Evolutionary conservation across 2,888 invertebrate species (phyloP).

Genomic region (Drosophila tanythrix): DNA sequence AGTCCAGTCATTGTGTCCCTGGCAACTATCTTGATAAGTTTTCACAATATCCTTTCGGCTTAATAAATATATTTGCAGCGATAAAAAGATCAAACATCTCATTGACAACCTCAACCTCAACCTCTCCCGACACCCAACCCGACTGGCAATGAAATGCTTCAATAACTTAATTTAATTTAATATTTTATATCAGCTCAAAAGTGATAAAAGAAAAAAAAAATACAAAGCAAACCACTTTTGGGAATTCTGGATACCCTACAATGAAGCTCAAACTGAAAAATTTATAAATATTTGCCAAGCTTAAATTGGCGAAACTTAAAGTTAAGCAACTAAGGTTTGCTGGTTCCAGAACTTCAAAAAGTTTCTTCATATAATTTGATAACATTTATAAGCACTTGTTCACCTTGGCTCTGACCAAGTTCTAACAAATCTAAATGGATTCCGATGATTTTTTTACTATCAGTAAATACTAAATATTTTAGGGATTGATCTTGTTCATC

Average conservation of each 20-base stretch:
- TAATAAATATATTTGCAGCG: slow-evolving; percentile 54
- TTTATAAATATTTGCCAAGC: slow-evolving; percentile 9
- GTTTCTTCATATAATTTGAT: neutral
- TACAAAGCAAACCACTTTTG: neutral
- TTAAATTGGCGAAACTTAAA: slow-evolving; percentile 8
- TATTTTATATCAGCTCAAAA: slow-evolving; percentile 40
- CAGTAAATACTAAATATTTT: neutral
- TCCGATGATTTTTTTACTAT: neutral
- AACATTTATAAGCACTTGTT: neutral
- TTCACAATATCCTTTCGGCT: slow-evolving; percentile 67
- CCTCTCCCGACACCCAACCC: slow-evolving; percentile 1
- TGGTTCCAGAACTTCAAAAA: neutral
- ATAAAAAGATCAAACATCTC: slow-evolving; percentile 54
- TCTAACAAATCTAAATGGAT: neutral
- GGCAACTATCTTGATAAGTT: slow-evolving; percentile 71
- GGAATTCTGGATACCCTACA: slow-evolving; percentile 45
- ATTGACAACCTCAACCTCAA: slow-evolving; percentile 27
- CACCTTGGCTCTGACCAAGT: neutral
- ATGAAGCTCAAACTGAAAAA: neutral
- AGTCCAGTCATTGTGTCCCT: slow-evolving; percentile 25
- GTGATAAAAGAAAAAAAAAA: slow-evolving; percentile 2
- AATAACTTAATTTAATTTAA: slow-evolving; percentile 72
- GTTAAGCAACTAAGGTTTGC: neutral
- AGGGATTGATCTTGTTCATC: neutral
- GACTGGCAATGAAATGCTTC: slow-evolving; percentile 60